Base-by-base conservation (phyloP, 2,888 invertebrate genomes). In the Artemia sinica region DNA sequence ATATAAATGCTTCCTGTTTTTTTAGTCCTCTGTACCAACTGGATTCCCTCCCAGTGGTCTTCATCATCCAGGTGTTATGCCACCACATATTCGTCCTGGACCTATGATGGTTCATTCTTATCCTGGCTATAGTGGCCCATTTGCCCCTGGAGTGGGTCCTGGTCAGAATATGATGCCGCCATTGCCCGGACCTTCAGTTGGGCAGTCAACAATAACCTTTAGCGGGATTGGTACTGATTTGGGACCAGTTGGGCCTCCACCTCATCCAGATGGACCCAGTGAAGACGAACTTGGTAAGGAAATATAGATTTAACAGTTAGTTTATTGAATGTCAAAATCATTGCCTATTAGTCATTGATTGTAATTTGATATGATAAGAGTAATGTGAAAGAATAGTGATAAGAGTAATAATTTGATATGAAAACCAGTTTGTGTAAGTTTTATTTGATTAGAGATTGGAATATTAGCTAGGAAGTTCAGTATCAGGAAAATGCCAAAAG, bases 161-260 rank as follows among this genome's bases (percentile, higher is more conserved):
- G 58, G 11, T 14, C 58, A n/a, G 18, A 58, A 58, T 58, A 14
- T 58, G 14, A 58, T 58, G 58, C 58, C 58, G 2, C 18, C 58
- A 14, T n/a, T n/a, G 18, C 58, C 58, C 8, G 58, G 8, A n/a
- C 58, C 58, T 58, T 9, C 58, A 58, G 8, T 58, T 8, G 58
- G 58, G 18, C 58, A 58, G 58, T 58, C 58, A 58, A n/a, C 58
- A 58, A 18, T 58, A 58, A 58, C 58, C 58, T 58, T 58, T 58
- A 58, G 58, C 18, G 58, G 58, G 8, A 58, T 58, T 58, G 58
- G 58, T 8, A 18, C 18, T 14, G 58, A 58, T 18, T 18, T 58
- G 10, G 58, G 18, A 58, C 58, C 58, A 58, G 58, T 58, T 58
- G 58, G 58, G 10, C 58, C 58, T 14, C 58, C 58, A n/a, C 58